These are phyloP conservation scores for Sprattus sprattus DNA, from an alignment of 2,113 vertebrate genomes.

Conservation along the genomic window DNA sequence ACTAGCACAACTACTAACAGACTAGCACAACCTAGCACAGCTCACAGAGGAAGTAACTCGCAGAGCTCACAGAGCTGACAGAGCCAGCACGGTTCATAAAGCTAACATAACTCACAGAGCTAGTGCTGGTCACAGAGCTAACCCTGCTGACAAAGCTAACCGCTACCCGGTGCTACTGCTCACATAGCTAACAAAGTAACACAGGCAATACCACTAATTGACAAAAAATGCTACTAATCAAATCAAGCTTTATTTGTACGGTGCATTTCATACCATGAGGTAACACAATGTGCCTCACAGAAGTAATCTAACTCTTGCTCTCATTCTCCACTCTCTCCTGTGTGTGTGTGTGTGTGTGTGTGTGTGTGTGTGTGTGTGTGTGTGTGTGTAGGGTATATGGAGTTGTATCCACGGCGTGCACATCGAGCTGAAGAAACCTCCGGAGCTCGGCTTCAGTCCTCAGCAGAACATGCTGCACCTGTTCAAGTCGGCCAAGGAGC, in stretches of 20 bases:
- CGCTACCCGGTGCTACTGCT: too few species aligned
- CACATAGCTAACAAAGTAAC: not conserved
- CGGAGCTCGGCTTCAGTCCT: constrained; percentile 88
- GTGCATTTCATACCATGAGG: too few species aligned
- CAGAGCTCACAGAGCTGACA: not conserved
- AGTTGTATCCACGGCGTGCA: constrained; percentile 98
- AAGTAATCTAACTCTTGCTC: not conserved
- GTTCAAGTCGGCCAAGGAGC: constrained; percentile 91
- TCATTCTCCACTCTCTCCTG: not conserved
- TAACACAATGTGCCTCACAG: too few species aligned
- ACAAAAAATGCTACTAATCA: too few species aligned
- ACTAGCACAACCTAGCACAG: too few species aligned
- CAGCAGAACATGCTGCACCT: constrained; percentile 97
- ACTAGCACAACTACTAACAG: too few species aligned
- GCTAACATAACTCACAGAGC: too few species aligned
- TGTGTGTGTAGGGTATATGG: constrained; percentile 85
- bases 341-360: not conserved
- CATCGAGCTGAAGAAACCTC: constrained; percentile 94
- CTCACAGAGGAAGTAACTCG: too few species aligned
- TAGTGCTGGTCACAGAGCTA: too few species aligned
- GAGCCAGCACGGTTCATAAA: too few species aligned
- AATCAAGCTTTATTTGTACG: too few species aligned
- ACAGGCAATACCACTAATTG: not conserved
- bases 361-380: constrained; percentile 20
- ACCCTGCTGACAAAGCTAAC: too few species aligned